Percentiles rank a stretch among this genome's conserved stretches.
phyloP scores from a whole-genome alignment of 1,140 invertebrate species.

The Onthophagus taurus region DNA sequence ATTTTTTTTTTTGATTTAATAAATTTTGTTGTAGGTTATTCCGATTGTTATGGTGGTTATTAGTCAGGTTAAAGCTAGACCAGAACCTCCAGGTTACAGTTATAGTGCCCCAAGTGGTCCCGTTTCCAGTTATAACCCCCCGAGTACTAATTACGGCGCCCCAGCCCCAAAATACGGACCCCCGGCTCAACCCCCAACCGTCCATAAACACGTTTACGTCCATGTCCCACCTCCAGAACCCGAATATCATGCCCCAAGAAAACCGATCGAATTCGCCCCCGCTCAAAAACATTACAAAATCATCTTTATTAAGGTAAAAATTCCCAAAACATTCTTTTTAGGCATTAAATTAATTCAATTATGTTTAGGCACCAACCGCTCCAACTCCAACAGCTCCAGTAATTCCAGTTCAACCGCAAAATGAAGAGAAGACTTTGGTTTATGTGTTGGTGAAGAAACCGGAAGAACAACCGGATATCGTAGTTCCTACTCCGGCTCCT shows the following conservation, averaged over 20 bases:
- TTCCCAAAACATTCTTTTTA: background rate
- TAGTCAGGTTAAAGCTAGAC: constrained; percentile 7
- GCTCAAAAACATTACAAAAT: constrained; percentile 85
- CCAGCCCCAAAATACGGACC: constrained; percentile 41
- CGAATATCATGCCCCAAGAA: constrained; percentile 55
- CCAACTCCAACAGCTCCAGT: constrained; percentile 66
- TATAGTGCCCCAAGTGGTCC: constrained; percentile 23
- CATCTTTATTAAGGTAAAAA: constrained; percentile 64
- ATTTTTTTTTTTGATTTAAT: no score
- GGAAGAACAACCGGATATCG: constrained; percentile 65
- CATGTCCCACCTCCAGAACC: constrained; percentile 78
- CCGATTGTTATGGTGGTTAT: constrained; percentile 3
- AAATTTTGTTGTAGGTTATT: no score
- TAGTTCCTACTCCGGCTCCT: constrained; percentile 64
- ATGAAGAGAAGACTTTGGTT: constrained; percentile 78
- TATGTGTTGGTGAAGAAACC: constrained; percentile 81
- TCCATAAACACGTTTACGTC: constrained; percentile 80
- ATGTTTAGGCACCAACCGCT: constrained; percentile 55
- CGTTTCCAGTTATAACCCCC: constrained; percentile 41
- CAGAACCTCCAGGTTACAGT: constrained; percentile 16
- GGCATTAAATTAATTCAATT: background rate
- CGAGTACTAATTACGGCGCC: constrained; percentile 57
- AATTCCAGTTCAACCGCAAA: constrained; percentile 64
- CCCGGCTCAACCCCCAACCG: constrained; percentile 36
- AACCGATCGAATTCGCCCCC: constrained; percentile 52